Evolutionary conservation across 2,888 invertebrate species (phyloP), one percentile per base, ranked within the genome.

Genomic region (Toxonevra muliebris): DNA sequence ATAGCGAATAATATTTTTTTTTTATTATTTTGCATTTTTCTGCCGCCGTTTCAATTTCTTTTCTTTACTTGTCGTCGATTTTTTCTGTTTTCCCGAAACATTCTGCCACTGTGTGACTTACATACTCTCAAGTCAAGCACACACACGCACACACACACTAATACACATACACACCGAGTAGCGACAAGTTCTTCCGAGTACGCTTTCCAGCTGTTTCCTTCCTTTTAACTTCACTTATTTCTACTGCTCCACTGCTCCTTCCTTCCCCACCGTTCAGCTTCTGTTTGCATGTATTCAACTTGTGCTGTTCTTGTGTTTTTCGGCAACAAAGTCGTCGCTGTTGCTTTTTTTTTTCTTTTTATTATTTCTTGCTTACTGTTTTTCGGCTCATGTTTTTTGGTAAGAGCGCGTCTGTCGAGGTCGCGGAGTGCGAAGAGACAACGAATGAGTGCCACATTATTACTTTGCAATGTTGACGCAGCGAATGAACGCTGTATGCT

Each of bases 181-280:
- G 30, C 19, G n/a, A 61, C 45, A 11, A 62, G 54, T n/a, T 40
- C 54, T 62, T 62, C 62, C 62, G 62, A 62, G 62, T 62, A 54
- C 42, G 62, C 19, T 62, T 54, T 53, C 53, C 62, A 53, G 43
- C 57, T 64, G 64, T 57, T 65, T 58, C 65, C 65, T 54, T 63
- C 41, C 53, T 54, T 15, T 13, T 15, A 41, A 61, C n/a, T 7
- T 43, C 12, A 3, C 48, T 20, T n/a, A 20, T 19, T 17, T 15
- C 9, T 30, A 15, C 58, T 10, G 43, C 15, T 43, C 15, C 1
- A 11, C n/a, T 57, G 11, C 40, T 30, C n/a, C 30, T 57, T 12
- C 41, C 41, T 57, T n/a, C 5, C n/a, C 41, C 41, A 13, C 40
- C 41, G 30, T 57, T 40, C 13, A 12, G 20, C 41, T 57, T 30